A percentile compares a stretch with the other conserved stretches of the same genome.
Conservation (phyloP, 2,797 vertebrate genomes). For the Oreochromis mossambicus region DNA sequence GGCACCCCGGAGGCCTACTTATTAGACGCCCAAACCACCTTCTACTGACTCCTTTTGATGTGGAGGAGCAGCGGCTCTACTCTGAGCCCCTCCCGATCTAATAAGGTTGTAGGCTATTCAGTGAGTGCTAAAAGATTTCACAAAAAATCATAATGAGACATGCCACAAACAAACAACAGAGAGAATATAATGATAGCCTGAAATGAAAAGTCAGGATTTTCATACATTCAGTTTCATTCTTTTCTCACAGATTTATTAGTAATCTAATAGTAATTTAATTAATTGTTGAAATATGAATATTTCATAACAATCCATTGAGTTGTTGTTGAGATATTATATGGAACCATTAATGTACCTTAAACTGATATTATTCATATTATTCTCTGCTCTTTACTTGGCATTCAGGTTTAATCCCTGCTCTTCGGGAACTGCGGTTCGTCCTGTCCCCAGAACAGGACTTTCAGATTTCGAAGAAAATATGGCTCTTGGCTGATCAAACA, state of each 20-base stretch:
- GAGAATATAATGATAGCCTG: not conserved
- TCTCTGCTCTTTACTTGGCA: not conserved
- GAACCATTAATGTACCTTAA: not conserved
- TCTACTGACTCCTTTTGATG: too few relatives aligned
- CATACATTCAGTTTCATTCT: not conserved
- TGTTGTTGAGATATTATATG: not conserved
- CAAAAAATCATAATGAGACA: not conserved
- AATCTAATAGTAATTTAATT: not conserved
- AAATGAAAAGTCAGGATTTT: not conserved
- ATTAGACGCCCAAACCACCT: too few relatives aligned
- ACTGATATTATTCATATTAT: not conserved
- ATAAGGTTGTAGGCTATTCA: not conserved
- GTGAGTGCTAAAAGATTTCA: not conserved
- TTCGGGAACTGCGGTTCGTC: not conserved
- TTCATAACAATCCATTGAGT: not conserved
- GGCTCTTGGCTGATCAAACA: not conserved
- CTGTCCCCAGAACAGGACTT: not conserved
- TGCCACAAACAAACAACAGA: not conserved
- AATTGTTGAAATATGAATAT: not conserved
- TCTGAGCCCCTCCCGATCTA: too few relatives aligned
- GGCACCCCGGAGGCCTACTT: too few relatives aligned
- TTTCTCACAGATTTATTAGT: not conserved
- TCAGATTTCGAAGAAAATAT: not conserved
- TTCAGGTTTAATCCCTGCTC: not conserved
- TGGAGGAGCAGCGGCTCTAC: too few relatives aligned